A percentile compares a stretch with the other conserved stretches of the same genome.
These are phyloP conservation scores for Norana najaformis DNA, from an alignment of 2,888 invertebrate genomes.

Conservation along the genomic window DNA sequence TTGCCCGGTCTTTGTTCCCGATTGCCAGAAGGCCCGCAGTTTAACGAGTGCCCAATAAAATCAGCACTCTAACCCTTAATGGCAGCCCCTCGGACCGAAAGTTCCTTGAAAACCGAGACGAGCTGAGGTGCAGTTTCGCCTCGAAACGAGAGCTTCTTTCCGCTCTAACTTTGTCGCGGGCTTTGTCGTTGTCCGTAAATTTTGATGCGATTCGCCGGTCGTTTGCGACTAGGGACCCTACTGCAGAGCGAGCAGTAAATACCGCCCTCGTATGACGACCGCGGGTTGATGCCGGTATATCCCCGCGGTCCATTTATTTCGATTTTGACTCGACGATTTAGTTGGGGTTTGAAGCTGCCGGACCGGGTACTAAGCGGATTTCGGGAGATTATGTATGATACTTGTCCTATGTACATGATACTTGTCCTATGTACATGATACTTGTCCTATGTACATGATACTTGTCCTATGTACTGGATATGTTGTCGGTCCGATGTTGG, in stretches of 20 bases:
- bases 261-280: background rate
- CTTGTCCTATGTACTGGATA: too few species aligned
- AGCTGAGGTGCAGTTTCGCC: too few species aligned
- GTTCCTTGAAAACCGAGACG: background rate
- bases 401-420: too few species aligned
- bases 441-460: too few species aligned
- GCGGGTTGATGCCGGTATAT: background rate
- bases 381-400: background rate
- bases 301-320: background rate
- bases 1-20: background rate
- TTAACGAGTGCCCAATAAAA: background rate
- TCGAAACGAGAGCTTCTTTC: background rate
- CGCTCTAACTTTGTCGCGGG: background rate
- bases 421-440: too few species aligned
- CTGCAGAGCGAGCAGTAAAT: slow-evolving; percentile 13
- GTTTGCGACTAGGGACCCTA: background rate
- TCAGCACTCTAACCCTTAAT: background rate
- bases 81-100: background rate
- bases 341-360: background rate
- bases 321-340: background rate
- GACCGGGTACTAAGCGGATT: background rate
- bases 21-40: background rate
- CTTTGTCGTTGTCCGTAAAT: background rate
- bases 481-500: background rate
- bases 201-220: background rate